These are phyloP conservation scores for Chelon labrosus DNA, from an alignment of 2,797 vertebrate species.

Conservation along the genomic window DNA sequence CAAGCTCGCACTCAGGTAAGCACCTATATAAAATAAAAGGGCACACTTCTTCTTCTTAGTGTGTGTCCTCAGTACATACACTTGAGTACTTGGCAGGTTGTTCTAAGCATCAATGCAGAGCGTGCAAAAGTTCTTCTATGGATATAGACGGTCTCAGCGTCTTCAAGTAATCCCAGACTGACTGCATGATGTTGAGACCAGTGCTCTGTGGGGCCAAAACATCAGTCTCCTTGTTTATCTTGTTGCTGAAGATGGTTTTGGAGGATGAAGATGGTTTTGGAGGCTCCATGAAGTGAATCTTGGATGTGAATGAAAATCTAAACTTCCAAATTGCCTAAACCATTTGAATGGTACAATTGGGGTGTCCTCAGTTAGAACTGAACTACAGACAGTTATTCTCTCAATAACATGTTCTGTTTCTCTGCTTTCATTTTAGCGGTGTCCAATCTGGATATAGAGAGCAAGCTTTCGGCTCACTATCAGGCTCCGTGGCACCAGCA, in stretches of 20 bases:
- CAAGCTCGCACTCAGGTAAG: not conserved
- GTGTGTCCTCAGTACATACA: no score
- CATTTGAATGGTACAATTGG: not conserved
- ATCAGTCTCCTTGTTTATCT: not conserved
- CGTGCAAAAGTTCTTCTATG: not conserved
- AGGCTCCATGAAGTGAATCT: not conserved
- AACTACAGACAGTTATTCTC: not conserved
- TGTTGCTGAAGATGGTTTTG: not conserved
- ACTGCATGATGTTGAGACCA: not conserved
- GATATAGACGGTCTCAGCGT: not conserved
- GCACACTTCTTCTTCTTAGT: not conserved
- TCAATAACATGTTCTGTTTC: constrained; percentile 15
- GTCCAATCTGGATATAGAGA: constrained; percentile 96
- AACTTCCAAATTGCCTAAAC: not conserved
- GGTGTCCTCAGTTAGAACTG: not conserved
- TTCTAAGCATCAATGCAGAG: not conserved
- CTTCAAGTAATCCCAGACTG: not conserved
- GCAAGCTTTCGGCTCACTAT: constrained; percentile 94
- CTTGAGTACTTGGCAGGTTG: not conserved
- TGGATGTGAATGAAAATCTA: not conserved
- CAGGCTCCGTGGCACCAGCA: constrained; percentile 96
- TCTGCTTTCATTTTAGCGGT: constrained; percentile 86
- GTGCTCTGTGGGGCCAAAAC: not conserved
- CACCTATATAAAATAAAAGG: not conserved
- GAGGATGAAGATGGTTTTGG: no score